Evolutionary conservation across 2,888 invertebrate species (phyloP), one percentile per base, ranked within the genome.

Genomic region (Salpingus planirostris): DNA sequence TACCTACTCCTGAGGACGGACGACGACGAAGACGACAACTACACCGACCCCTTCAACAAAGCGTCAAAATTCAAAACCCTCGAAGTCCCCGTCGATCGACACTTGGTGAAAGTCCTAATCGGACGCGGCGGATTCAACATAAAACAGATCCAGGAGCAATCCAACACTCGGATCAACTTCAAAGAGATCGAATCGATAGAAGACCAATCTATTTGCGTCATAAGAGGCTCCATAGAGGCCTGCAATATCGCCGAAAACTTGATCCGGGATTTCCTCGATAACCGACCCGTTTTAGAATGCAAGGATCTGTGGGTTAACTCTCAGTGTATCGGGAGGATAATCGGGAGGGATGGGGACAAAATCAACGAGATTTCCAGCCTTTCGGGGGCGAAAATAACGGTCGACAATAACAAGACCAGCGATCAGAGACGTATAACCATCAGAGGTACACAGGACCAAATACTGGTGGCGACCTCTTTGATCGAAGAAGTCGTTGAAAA

Each of bases 81-180:
- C 27, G 76, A 80, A 59, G 58, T 80, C 2, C 60, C 65, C 41
- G 69, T 85, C 12, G 71, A 77, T 0, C 77, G 75, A 49, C 72
- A 75, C 32, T 69, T 74, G 50, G 73, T 81, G 11, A 73, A 80
- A 4, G 67, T 72, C 31, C 62, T 85, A 33, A 80, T 84, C 49
- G 85, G 91, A 21, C 72, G 84, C 45, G 76, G 74, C 47, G 90
- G 91, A 3, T 65, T 71, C n/a, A 79, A 77, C 50, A 76, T 91
- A 27, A 82, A 81, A 59, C 69, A 75, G 34, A 76, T 92, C 39
- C 80, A 90, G 59, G 71, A 73, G 31, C 75, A 74, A 46, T 79
- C 85, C 0, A 76, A 77, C 21, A 83, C 90, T 0, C 61, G 60
- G 30, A 72, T 80, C 22, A 49, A 46, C 41, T 65, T 63, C 39